phyloP scores from a whole-genome alignment of 2,797 vertebrate genomes.

The Notolepis coatsorum region DNA sequence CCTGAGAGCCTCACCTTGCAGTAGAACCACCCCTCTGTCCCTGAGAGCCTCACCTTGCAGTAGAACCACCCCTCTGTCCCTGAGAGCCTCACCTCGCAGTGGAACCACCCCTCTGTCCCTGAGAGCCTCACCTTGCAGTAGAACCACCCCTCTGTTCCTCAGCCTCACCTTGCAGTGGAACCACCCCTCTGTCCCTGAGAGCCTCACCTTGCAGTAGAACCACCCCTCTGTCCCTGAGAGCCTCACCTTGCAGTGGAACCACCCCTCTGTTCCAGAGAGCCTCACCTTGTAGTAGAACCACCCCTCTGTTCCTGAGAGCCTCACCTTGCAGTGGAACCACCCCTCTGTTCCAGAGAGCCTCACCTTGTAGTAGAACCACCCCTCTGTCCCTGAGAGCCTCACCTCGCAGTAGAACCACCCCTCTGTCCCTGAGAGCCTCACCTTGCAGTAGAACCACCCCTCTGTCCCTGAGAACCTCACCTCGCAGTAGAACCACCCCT shows the following conservation, averaged over 20 bases:
- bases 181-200: conserved; percentile 56
- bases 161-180: not conserved
- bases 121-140: conserved; percentile 35
- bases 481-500: conserved; percentile 32
- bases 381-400: not conserved
- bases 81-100: not conserved
- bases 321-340: conserved; percentile 12
- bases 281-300: too few species aligned
- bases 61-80: too few species aligned
- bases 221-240: too few species aligned
- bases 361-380: too few species aligned
- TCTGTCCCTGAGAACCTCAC: not conserved
- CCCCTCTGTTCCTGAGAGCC: too few species aligned
- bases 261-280: conserved; percentile 56
- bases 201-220: conserved; percentile 43
- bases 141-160: too few species aligned
- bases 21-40: conserved; percentile 54
- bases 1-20: not conserved
- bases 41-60: conserved; percentile 40
- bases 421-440: conserved; percentile 57
- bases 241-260: conserved; percentile 1
- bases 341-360: conserved; percentile 56
- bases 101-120: conserved; percentile 55
- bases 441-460: too few species aligned
- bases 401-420: conserved; percentile 19